Evolutionary conservation across 2,797 vertebrate species (phyloP), one percentile per base, ranked within the genome.

Genomic region (Enteromius fasciolatus): DNA sequence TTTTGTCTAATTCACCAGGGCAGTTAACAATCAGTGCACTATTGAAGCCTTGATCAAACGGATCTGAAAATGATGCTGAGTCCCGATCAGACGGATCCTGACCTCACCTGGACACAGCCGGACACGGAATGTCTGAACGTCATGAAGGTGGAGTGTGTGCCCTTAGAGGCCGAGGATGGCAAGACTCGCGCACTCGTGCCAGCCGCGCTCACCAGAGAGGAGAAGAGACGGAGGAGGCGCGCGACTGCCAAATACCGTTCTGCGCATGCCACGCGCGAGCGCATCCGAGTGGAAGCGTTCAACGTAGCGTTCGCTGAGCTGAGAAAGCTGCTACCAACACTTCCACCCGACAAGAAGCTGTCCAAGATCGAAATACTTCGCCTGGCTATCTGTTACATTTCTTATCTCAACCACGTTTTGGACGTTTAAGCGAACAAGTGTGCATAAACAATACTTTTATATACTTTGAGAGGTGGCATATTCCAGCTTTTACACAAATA

Each of bases 321-420:
- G 48, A 94, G 96, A 25, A 94, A 93, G 59, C 91, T 96, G 36
- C 95, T 97, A 7, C 96, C 95, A 2, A 96, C 95, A 0, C 94
- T 96, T 57, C 96, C 96, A 2, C 96, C 96, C 0, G 96, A 96
- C 90, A 96, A 96, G 88, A 97, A 95, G 89, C 88, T 96, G 59
- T 96, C 95, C 82, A 97, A 96, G 91, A 97, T 96, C 52, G 96
- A 97, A 91, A 96, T 96, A 86, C 93, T 97, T 57, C 90, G 94
- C 23, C 92, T 97, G 4, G 95, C 95, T 11, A 95, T 96, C 75
- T 95, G 94, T 89, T 97, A 97, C 90, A 97, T 96, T 87, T 96
- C 96, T 69, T 96, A 97, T 91, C 95, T 96, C 57, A 94, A 95
- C 87, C 95, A 96, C 73, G 95, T 97, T 48, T 88, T 96, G 89